Percentiles rank a stretch among this genome's conserved stretches.
Conservation (phyloP, 1,140 invertebrate genomes). For the Chelonus insularis region DNA sequence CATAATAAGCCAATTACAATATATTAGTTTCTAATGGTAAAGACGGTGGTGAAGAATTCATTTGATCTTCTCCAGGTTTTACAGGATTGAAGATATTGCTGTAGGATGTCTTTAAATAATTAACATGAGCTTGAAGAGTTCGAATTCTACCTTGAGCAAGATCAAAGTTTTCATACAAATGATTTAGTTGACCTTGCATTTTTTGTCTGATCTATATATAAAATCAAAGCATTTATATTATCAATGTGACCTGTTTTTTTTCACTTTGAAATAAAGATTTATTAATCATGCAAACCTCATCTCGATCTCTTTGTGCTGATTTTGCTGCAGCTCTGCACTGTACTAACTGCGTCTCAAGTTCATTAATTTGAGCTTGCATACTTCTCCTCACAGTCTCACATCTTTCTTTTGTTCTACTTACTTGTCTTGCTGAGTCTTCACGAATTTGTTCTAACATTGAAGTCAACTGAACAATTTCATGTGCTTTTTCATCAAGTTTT, state of each 20-base stretch:
- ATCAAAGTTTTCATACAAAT: conserved; percentile 69
- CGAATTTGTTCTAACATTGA: conserved; percentile 69
- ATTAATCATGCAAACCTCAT: no score
- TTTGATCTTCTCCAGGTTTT: conserved; percentile 31
- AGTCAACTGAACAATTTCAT: conserved; percentile 64
- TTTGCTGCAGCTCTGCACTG: conserved; percentile 65
- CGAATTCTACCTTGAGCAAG: conserved; percentile 68
- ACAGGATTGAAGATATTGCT: conserved; percentile 50
- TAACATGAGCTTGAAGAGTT: conserved; percentile 67
- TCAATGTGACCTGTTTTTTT: no score
- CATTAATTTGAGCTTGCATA: conserved; percentile 67
- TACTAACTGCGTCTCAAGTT: conserved; percentile 68
- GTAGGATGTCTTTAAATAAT: conserved; percentile 64
- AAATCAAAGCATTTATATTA: conserved; percentile 21
- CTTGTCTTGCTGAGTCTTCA: conserved; percentile 72
- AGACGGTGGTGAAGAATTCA: conserved; percentile 24
- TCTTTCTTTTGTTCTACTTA: conserved; percentile 69
- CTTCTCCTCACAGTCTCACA: conserved; percentile 65
- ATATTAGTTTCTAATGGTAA: no score
- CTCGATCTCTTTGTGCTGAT: conserved; percentile 67
- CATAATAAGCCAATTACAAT: no score
- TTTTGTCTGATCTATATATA: conserved; percentile 63
- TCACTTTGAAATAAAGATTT: no score
- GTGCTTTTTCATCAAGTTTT: conserved; percentile 52
- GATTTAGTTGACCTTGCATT: conserved; percentile 70